Base-by-base conservation (phyloP, 1,140 invertebrate genomes). In the Mercenaria mercenaria region DNA sequence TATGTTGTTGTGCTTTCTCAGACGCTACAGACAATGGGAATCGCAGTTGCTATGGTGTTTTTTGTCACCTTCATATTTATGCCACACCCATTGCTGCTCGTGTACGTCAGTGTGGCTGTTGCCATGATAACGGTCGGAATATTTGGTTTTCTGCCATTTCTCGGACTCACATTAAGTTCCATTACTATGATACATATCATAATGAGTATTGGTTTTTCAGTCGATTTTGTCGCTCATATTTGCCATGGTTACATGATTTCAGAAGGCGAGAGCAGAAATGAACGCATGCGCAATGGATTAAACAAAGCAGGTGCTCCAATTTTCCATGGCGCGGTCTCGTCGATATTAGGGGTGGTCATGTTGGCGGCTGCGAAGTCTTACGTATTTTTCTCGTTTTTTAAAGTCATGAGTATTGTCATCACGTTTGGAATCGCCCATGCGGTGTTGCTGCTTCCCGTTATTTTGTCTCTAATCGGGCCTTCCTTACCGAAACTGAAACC, bases 121-220 rank as follows among this genome's bases (percentile, higher is more conserved):
- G 97, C 99, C 29, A 99, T 98, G 1, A 99, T 99, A 89, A 98
- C 99, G 95, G 96, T 98, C 6, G 99, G 99, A 23, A 98, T 99
- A 0, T 98, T 99, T 1, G 99, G 99, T 0, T 99, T 99, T 96
- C 99, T 99, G 98, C 97, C 98, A 0, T 96, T 99, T 0, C 99
- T 99, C 99, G 97, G 97, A 91, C 98, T 99, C 0, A 99, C 98
- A 94, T 96, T 99, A 52, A 99, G 99, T 95, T 99, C 99, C 1
- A 99, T 99, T 93, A 99, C 99, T 0, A 99, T 99, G 99, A 99
- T 99, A 56, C 99, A 99, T 94, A 96, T 99, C 1, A 99, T 99
- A 69, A 99, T 99, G 99, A 99, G 99, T 94, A 99, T 99, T 43
- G 99, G 99, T 47, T 99, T 99, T 96, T 99, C 98, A 1, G 98